Conservation (phyloP, 2,888 invertebrate genomes). For the Pyrrhosoma nymphula region DNA sequence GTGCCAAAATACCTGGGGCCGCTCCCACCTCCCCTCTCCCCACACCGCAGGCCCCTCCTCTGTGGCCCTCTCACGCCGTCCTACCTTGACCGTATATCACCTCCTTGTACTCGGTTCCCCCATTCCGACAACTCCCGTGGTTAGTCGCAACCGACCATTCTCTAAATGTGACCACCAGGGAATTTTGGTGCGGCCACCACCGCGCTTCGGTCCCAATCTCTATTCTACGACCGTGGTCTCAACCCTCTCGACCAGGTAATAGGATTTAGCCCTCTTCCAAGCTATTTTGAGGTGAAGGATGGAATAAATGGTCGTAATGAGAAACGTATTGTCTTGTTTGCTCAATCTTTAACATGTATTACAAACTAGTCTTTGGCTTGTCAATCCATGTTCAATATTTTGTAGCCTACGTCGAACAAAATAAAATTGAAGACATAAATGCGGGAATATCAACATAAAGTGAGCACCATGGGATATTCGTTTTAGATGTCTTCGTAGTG, state of each 20-base stretch:
- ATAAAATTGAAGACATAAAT: no score
- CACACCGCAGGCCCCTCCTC: background rate
- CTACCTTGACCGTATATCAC: slow-evolving; percentile 32
- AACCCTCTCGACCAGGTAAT: background rate
- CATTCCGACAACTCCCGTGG: slow-evolving; percentile 21
- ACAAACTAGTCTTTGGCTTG: no score
- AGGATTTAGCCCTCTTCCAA: background rate
- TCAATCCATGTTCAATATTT: no score
- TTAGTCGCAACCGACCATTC: slow-evolving; percentile 26
- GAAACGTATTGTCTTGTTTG: background rate
- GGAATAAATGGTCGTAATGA: background rate
- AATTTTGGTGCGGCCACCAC: background rate
- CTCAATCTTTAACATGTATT: background rate
- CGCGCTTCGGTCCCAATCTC: background rate
- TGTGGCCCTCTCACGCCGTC: background rate
- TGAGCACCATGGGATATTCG: no score
- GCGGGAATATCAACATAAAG: no score
- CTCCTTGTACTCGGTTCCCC: slow-evolving; percentile 12
- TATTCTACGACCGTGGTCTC: no score
- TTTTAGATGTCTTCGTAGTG: no score
- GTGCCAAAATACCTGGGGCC: slow-evolving; percentile 45
- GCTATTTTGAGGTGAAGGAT: background rate
- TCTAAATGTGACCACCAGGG: slow-evolving; percentile 24
- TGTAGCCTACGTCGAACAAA: no score
- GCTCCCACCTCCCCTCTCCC: background rate